Evolutionary conservation across 2,888 invertebrate species (phyloP).

Genomic region (Apotomis betuletana): DNA sequence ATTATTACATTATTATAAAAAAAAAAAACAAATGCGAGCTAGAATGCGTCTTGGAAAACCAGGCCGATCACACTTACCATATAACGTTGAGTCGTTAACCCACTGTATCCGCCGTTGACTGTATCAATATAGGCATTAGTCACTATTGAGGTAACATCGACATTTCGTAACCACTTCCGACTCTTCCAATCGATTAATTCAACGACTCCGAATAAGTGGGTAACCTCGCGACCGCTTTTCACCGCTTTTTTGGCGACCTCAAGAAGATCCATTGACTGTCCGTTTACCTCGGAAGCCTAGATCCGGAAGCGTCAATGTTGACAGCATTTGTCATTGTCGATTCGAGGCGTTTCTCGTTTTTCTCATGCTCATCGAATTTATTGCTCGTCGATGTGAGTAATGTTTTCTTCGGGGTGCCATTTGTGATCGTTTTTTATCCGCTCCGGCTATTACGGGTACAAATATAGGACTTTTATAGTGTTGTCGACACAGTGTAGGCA

Average conservation of each 20-base stretch:
- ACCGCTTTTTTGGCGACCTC: conserved; percentile 34
- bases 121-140: not conserved
- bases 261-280: conserved; percentile 43
- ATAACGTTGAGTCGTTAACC: not conserved
- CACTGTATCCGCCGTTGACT: not conserved
- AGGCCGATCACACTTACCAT: too few species aligned
- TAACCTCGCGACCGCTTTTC: conserved; percentile 37
- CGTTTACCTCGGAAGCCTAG: conserved; percentile 46
- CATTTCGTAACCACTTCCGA: conserved; percentile 26
- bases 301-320: conserved; percentile 35
- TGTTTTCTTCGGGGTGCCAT: conserved; percentile 12
- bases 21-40: too few species aligned
- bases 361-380: conserved; percentile 36
- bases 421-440: conserved; percentile 3
- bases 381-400: conserved; percentile 14
- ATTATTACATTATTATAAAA: too few species aligned
- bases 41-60: too few species aligned
- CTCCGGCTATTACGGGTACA: not conserved
- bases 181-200: conserved; percentile 23
- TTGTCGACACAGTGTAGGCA: too few species aligned
- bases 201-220: conserved; percentile 28
- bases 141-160: conserved; percentile 4
- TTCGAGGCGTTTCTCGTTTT: conserved; percentile 41
- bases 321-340: conserved; percentile 45
- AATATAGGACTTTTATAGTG: not conserved